Base-by-base conservation (phyloP, 2,888 invertebrate species). In the Scrobipalpa costella region DNA sequence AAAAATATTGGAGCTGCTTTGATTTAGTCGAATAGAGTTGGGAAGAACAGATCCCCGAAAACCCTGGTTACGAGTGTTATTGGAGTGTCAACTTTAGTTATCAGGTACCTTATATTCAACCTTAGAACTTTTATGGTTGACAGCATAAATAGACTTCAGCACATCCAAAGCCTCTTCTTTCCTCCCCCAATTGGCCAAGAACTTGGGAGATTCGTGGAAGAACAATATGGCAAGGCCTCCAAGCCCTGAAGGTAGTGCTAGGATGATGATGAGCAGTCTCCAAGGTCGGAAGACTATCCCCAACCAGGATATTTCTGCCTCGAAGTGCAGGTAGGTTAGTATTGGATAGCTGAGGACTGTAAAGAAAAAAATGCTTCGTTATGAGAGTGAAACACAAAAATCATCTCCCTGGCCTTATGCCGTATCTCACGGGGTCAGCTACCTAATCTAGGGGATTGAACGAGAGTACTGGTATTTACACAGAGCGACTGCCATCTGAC, bases 171-270 rank as follows among this genome's bases (percentile, higher is more conserved):
- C 95, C 67, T 93, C 92, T 0, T 93, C 92, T 0, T 88, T 86
- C 66, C 92, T 87, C 0, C 94, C 94, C 68, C 93, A 93, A 34
- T 94, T 93, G 17, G 94, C 91, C 61, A 95, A 86, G 78, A 95
- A 97, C 79, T 96, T 96, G 0, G 97, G 97, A 63, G 95, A 96
- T 79, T 97, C 97, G 0, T 96, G 94, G 73, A 95, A 92, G 67
- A 90, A 90, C 50, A 90, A 84, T 13, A 94, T 86, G 7, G 93
- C 91, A 0, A 94, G 15, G 0, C 93, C 93, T 60, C 95, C 93
- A 0, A 94, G 50, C 0, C 88, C 90, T 8, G 82, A 77, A 0
- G 90, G 90, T 13, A 90, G 47, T 0, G 89, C 84, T 47, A 88
- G 72, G 0, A 85, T 77, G 0, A 95, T 89, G 27, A 96, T 83